Evolutionary conservation across 2,797 vertebrate genomes (phyloP).

Genomic region (Myotis myotis): DNA sequence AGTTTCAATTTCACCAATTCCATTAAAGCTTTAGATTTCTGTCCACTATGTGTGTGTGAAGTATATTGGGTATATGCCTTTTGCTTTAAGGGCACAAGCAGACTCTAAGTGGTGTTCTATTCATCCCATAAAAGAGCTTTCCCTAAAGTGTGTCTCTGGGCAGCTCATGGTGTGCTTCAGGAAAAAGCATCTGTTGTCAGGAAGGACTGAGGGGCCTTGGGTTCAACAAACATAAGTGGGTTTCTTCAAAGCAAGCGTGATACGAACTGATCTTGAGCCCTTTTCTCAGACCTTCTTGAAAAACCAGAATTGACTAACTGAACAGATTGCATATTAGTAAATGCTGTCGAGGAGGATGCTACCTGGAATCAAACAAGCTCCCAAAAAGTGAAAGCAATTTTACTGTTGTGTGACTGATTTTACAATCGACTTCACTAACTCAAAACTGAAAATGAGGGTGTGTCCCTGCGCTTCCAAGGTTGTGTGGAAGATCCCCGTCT

Average conservation of each 20-base stretch:
- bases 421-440: neutral
- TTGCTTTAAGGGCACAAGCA: neutral
- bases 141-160: neutral
- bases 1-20: neutral
- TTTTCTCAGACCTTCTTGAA: neutral
- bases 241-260: neutral
- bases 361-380: neutral
- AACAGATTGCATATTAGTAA: neutral
- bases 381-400: neutral
- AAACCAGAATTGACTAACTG: neutral
- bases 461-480: accelerated
- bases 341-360: neutral
- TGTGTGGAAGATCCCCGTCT: neutral
- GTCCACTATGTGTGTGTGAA: neutral
- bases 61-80: neutral
- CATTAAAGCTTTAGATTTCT: neutral
- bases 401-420: neutral
- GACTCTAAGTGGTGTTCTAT: neutral
- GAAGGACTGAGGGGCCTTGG: neutral
- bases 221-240: neutral
- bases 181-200: neutral
- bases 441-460: neutral
- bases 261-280: neutral
- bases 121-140: neutral
- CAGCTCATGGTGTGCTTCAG: too few relatives aligned